Conservation (phyloP, 2,888 invertebrate species). For the Andrena bicolor region DNA sequence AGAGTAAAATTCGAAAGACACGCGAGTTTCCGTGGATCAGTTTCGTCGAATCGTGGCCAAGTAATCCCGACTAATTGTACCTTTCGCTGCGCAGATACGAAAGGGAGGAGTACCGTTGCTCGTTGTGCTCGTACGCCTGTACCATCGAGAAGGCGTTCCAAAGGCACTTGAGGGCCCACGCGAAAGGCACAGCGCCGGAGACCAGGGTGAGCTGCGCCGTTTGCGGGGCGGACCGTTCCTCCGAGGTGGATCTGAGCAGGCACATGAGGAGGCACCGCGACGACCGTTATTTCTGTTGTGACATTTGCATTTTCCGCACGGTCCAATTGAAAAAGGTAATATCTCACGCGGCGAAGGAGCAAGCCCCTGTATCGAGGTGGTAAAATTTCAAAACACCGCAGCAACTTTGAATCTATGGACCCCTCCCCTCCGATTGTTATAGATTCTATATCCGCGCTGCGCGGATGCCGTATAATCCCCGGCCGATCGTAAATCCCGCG, state of each 20-base stretch:
- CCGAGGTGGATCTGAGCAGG: conserved; percentile 85
- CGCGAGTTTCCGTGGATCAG: background rate
- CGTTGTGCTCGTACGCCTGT: conserved; percentile 86
- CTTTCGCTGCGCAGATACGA: conserved; percentile 83
- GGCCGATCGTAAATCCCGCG: conserved; percentile 39
- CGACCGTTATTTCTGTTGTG: conserved; percentile 86
- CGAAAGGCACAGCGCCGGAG: conserved; percentile 83
- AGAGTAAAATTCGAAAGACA: no score
- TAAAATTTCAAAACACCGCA: conserved; percentile 8
- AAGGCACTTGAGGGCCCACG: conserved; percentile 86
- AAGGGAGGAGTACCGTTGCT: conserved; percentile 86
- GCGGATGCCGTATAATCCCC: conserved; percentile 26
- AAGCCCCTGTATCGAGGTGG: background rate
- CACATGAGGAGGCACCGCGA: conserved; percentile 86
- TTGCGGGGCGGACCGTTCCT: conserved; percentile 86
- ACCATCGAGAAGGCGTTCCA: conserved; percentile 87
- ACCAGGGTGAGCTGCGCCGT: conserved; percentile 86
- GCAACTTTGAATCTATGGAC: conserved; percentile 28
- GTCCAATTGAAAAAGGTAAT: conserved; percentile 87
- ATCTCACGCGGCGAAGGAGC: background rate
- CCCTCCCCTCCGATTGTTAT: conserved; percentile 30
- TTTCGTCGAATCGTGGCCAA: background rate
- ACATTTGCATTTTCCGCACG: conserved; percentile 86
- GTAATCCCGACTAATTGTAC: conserved; percentile 48
- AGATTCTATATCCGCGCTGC: conserved; percentile 15